Evolutionary conservation across 2,888 invertebrate species (phyloP).

Genomic region (Agrochola macilenta): DNA sequence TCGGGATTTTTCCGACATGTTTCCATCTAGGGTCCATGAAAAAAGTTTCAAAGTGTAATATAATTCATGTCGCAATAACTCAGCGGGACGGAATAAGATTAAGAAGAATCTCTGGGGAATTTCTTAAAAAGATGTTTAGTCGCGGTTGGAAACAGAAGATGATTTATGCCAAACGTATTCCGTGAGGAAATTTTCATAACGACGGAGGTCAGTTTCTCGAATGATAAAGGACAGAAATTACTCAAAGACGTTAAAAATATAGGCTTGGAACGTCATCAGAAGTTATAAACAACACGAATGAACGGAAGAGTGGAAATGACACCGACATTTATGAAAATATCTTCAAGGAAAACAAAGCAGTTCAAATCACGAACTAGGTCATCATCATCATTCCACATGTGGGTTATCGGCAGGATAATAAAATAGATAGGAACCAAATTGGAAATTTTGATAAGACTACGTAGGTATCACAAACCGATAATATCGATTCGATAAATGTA

Average conservation of each 20-base stretch:
- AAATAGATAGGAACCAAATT: slow-evolving; percentile 42
- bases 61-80: slow-evolving; percentile 39
- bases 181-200: slow-evolving; percentile 15
- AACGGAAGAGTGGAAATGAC: slow-evolving; percentile 15
- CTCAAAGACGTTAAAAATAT: slow-evolving; percentile 17
- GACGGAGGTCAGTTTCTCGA: slow-evolving; percentile 10
- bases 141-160: slow-evolving; percentile 26
- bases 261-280: not conserved
- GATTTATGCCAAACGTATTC: slow-evolving; percentile 37
- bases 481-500: slow-evolving; percentile 14
- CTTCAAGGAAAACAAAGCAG: slow-evolving; percentile 19
- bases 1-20: slow-evolving; percentile 8
- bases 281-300: slow-evolving; percentile 8
- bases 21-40: slow-evolving; percentile 11
- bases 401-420: slow-evolving; percentile 47
- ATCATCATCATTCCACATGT: slow-evolving; percentile 12
- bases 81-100: slow-evolving; percentile 42
- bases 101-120: slow-evolving; percentile 25
- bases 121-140: slow-evolving; percentile 35
- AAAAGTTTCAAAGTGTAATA: slow-evolving; percentile 33
- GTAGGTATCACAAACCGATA: slow-evolving; percentile 10
- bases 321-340: slow-evolving; percentile 12
- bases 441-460: slow-evolving; percentile 20
- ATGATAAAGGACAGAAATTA: slow-evolving; percentile 43
- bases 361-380: slow-evolving; percentile 14